These are phyloP conservation scores for Yponomeuta malinellus DNA, from an alignment of 2,888 invertebrate species.

Conservation along the genomic window DNA sequence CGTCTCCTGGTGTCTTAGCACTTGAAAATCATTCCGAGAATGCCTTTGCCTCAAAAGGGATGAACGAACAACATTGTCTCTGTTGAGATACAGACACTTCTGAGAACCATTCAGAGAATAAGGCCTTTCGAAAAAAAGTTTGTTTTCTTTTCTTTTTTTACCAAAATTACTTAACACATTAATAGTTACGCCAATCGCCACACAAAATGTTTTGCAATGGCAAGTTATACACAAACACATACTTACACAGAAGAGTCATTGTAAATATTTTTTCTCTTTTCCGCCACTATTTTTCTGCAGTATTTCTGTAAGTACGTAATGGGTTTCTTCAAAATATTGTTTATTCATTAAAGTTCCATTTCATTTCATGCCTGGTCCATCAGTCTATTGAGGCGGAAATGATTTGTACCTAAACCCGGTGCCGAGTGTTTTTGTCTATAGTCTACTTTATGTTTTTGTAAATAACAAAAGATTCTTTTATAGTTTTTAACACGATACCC, in stretches of 20 bases:
- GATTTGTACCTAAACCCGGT: conserved; percentile 19
- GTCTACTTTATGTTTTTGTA: conserved; percentile 22
- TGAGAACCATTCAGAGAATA: too few relatives aligned
- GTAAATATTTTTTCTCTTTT: not conserved
- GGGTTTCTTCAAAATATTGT: not conserved
- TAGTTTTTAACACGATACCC: not conserved
- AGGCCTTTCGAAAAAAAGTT: too few relatives aligned
- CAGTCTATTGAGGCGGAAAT: conserved; percentile 8
- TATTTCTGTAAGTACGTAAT: not conserved
- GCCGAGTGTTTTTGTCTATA: conserved; percentile 1
- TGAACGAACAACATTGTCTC: too few relatives aligned
- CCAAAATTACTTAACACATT: too few relatives aligned
- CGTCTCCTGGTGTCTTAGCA: too few relatives aligned
- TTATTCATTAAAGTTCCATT: conserved; percentile 16
- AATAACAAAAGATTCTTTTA: conserved; percentile 1
- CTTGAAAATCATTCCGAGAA: too few relatives aligned
- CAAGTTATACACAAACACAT: not conserved
- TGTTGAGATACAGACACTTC: too few relatives aligned
- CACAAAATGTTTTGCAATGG: not conserved
- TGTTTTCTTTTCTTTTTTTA: too few relatives aligned
- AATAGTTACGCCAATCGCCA: too few relatives aligned
- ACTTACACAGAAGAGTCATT: not conserved
- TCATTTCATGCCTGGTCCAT: conserved; percentile 49
- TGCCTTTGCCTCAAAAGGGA: too few relatives aligned
- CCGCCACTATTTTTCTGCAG: not conserved